These are phyloP conservation scores for Sceloporus tristichus DNA, from an alignment of 2,113 vertebrate species.

Conservation along the genomic window DNA sequence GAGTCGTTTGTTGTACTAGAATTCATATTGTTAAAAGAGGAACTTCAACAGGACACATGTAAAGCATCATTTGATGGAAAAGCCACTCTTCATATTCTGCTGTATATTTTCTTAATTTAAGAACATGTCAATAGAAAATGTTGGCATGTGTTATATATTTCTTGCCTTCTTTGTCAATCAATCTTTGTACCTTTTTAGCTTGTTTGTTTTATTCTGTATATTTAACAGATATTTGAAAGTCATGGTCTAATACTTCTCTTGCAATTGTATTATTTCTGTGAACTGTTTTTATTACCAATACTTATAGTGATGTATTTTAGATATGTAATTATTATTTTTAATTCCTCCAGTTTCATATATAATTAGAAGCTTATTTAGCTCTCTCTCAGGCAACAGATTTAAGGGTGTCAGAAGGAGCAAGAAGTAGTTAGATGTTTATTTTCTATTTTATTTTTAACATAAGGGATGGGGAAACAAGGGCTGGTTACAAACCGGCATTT, in stretches of 20 bases:
- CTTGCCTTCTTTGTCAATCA: not conserved
- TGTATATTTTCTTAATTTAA: slow-evolving; percentile 21
- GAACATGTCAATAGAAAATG: not conserved
- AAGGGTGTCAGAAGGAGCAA: too few species aligned
- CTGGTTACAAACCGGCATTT: too few species aligned
- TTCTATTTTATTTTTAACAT: too few species aligned
- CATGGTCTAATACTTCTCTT: not conserved
- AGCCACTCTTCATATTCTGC: slow-evolving; percentile 6
- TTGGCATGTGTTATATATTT: not conserved
- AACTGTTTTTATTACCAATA: not conserved
- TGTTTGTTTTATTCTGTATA: not conserved
- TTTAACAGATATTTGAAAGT: not conserved
- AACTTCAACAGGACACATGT: not conserved
- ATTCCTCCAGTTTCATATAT: not conserved
- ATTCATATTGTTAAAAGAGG: slow-evolving; percentile 21
- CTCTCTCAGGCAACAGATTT: not conserved
- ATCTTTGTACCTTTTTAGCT: not conserved
- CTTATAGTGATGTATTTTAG: not conserved
- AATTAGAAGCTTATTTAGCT: not conserved
- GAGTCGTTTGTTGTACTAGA: not conserved
- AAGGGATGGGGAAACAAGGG: too few species aligned
- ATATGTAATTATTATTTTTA: slow-evolving; percentile 13
- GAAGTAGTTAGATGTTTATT: too few species aligned
- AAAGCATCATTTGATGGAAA: not conserved
- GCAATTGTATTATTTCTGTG: not conserved